Evolutionary conservation across 2,888 invertebrate species (phyloP).

Genomic region (Aproaerema taeniolella): DNA sequence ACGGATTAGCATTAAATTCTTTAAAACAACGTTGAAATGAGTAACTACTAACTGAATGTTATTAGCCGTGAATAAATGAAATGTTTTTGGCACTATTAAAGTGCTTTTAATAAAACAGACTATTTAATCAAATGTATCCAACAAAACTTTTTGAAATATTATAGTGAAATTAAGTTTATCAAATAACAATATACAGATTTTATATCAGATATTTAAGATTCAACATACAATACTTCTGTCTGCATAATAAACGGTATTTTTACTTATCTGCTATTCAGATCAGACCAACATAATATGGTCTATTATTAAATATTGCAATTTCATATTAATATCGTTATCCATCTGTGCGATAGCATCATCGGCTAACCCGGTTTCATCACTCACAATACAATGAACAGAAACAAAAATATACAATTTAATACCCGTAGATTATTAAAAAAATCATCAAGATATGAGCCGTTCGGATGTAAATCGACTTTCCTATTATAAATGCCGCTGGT

Average conservation of each 20-base stretch:
- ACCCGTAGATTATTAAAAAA: slow-evolving; percentile 49
- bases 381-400: slow-evolving; percentile 33
- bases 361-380: slow-evolving; percentile 53
- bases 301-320: slow-evolving; percentile 12
- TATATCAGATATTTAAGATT: not conserved
- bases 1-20: slow-evolving; percentile 14
- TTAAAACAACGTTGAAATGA: slow-evolving; percentile 4
- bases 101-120: too few species aligned
- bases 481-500: slow-evolving; percentile 63
- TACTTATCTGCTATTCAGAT: slow-evolving; percentile 2
- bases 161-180: not conserved
- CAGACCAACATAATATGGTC: slow-evolving; percentile 13
- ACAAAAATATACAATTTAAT: slow-evolving; percentile 35
- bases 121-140: too few species aligned
- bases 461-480: slow-evolving; percentile 64
- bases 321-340: slow-evolving; percentile 27
- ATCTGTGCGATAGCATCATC: slow-evolving; percentile 25
- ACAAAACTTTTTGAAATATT: not conserved
- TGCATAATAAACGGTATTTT: not conserved
- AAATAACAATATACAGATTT: too few species aligned
- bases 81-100: too few species aligned
- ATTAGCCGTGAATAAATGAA: slow-evolving; percentile 2
- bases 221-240: not conserved
- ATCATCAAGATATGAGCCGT: slow-evolving; percentile 57
- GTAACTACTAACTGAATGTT: not conserved